Base-by-base conservation (phyloP, 2,113 vertebrate species). In the Melanocharis versteri region DNA sequence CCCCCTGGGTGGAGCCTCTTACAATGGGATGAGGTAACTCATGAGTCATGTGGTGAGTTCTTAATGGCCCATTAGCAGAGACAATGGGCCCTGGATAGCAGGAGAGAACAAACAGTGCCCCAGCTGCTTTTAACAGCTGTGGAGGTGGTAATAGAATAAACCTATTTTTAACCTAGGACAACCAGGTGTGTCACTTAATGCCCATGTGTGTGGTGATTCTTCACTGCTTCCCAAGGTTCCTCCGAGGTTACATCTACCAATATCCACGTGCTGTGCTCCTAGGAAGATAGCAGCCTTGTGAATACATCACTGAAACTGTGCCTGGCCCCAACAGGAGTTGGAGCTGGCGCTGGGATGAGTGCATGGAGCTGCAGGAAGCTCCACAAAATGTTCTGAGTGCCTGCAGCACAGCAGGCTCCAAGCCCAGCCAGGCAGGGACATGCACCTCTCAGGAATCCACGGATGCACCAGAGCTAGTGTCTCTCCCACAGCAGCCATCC, bases 181-280 rank as follows among this genome's bases (percentile, higher is more conserved):
- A n/a, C n/a, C n/a, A 30, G 37, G 5, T 26, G 2, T 28, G 60
- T n/a, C 77, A 35, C 12, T 33, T 8, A 35, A 10, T 28, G 56
- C 40, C 45, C n/a, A 12, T 0, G 24, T 35, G 23, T 13, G 8
- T 4, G 8, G 21, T 28, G 26, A 70, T 0, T 2, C 82, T 54
- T 61, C 73, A 35, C 53, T 45, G 66, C 78, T 85, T 62, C 70
- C 51, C 24, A 8, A 56, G 37, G 39, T 21, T 81, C 11, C 65
- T 47, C 50, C 48, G 68, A 72, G 62, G 58, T 58, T 58, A 15
- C 28, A 44, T 8, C 65, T 45, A 9, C 44, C 85, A 71, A 56
- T 23, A 71, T 6, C 70, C 51, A 18, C 0, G 1, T 56, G 57
- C 61, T 76, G 8, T n/a, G 72, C 56, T 79, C 51, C 61, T 13